These are phyloP conservation scores for Meloidogyne exigua DNA, from an alignment of 1,140 invertebrate genomes.

Conservation along the genomic window DNA sequence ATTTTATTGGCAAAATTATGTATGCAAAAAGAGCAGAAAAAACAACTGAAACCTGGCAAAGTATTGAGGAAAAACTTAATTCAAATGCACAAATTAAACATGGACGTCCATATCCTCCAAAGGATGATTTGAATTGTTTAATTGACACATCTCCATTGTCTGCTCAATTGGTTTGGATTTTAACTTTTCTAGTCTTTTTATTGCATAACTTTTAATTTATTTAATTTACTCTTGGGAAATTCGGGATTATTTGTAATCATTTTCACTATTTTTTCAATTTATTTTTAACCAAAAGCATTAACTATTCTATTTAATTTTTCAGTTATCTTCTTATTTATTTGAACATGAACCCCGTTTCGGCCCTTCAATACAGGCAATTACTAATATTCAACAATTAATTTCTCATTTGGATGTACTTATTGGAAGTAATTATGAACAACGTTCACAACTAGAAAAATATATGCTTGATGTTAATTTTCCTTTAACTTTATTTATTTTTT, in stretches of 20 bases:
- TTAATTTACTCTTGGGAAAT: no score
- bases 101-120: conserved; percentile 30
- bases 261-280: conserved; percentile 3
- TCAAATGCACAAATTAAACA: not conserved
- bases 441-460: conserved; percentile 34
- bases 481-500: conserved; percentile 5
- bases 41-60: conserved; percentile 22
- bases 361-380: conserved; percentile 16
- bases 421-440: conserved; percentile 4
- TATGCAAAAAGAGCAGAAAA: conserved; percentile 36
- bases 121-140: conserved; percentile 42
- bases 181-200: no score
- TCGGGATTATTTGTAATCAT: no score
- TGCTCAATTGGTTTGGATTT: conserved; percentile 25
- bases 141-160: conserved; percentile 26
- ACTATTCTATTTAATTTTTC: conserved; percentile 16
- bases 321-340: conserved; percentile 35
- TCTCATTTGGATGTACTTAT: conserved; percentile 12
- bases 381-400: not conserved
- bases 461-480: conserved; percentile 26
- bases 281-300: conserved; percentile 8
- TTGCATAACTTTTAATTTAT: no score
- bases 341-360: conserved; percentile 38
- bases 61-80: conserved; percentile 14
- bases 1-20: conserved; percentile 42